Conservation (phyloP, 2,113 vertebrate species). For the Etheostoma cragini region DNA sequence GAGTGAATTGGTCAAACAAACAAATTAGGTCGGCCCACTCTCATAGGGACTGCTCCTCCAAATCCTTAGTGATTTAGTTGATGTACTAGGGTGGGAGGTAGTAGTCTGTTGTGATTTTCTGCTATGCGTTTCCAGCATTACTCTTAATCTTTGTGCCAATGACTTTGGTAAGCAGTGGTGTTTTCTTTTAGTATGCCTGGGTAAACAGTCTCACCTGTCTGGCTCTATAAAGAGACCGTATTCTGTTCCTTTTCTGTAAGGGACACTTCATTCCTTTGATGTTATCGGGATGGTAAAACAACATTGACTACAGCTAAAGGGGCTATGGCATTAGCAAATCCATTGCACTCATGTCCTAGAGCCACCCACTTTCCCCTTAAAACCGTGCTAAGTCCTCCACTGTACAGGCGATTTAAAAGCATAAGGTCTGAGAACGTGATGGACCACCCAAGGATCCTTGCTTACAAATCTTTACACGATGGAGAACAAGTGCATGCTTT, state of each 20-base stretch:
- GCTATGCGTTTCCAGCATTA: constrained; percentile 35
- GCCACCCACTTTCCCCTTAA: neutral
- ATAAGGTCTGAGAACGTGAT: neutral
- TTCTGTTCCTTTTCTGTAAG: constrained; percentile 14
- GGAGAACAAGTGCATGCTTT: constrained; percentile 48
- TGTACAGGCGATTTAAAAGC: constrained; percentile 34
- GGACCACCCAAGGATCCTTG: neutral
- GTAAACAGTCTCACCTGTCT: constrained; percentile 25
- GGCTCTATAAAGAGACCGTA: constrained; percentile 1
- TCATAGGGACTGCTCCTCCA: constrained; percentile 39
- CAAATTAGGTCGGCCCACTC: constrained; percentile 14
- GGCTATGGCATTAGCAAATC: constrained; percentile 3
- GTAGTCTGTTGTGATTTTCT: constrained; percentile 21
- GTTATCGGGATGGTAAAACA: constrained; percentile 23
- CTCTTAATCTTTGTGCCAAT: constrained; percentile 69
- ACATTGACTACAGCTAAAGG: constrained; percentile 36
- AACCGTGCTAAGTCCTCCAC: constrained; percentile 13
- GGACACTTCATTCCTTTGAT: constrained; percentile 20
- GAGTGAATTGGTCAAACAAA: constrained; percentile 39
- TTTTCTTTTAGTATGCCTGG: constrained; percentile 31
- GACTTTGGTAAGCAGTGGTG: constrained; percentile 44
- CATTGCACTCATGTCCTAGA: constrained; percentile 11
- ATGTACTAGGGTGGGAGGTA: constrained; percentile 20
- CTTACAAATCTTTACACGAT: constrained; percentile 20
- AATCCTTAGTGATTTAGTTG: constrained; percentile 22